phyloP scores from a whole-genome alignment of 2,113 vertebrate genomes.

The Hemichromis elongatus region DNA sequence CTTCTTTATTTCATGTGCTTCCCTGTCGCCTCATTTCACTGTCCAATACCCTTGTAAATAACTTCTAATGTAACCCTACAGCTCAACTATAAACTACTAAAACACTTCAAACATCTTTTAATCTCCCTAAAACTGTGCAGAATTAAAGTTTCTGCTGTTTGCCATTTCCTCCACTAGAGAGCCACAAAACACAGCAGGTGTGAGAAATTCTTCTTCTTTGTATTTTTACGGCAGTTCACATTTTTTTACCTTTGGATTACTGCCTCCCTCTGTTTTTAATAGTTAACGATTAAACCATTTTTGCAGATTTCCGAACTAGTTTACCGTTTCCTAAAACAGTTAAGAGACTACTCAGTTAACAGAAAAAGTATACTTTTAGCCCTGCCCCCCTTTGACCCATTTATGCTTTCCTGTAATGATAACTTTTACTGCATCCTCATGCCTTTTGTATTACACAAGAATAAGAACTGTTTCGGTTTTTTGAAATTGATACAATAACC shows the following conservation, averaged over 20 bases:
- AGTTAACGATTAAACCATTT: not conserved
- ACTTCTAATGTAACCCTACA: not conserved
- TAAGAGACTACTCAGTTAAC: not conserved
- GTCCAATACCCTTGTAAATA: not conserved
- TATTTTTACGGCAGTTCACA: not conserved
- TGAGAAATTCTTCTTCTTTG: not conserved
- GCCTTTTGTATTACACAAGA: not conserved
- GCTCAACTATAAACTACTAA: not conserved
- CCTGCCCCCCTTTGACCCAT: not conserved
- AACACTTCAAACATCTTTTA: accelerated
- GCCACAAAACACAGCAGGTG: not conserved
- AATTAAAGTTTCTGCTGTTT: not conserved
- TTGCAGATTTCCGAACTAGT: not conserved
- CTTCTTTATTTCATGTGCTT: not conserved
- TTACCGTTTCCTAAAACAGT: not conserved
- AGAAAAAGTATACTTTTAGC: not conserved
- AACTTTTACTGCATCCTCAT: not conserved
- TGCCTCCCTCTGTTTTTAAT: not conserved
- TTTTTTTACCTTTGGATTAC: not conserved
- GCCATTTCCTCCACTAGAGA: not conserved
- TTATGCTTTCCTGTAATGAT: not conserved
- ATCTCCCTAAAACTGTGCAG: not conserved
- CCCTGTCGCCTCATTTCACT: not conserved
- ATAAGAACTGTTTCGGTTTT: not conserved
- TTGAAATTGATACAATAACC: not conserved